A percentile compares a stretch with the other conserved stretches of the same genome.
Conservation (phyloP, 2,888 invertebrate genomes). For the Acleris cristana region DNA sequence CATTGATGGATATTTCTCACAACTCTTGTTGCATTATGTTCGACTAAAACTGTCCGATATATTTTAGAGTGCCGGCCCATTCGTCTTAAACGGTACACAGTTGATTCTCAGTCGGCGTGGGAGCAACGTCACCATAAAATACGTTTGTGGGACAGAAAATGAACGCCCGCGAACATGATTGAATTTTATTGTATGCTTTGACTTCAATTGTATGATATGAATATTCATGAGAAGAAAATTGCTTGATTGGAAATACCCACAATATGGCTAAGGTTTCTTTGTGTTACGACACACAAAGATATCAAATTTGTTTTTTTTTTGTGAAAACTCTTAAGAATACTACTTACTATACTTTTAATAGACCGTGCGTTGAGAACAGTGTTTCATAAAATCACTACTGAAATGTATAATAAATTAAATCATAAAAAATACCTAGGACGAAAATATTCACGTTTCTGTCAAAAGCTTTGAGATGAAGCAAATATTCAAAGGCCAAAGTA, state of each 20-base stretch:
- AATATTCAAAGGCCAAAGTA: slow-evolving; percentile 32
- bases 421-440: not conserved
- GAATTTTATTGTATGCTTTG: slow-evolving; percentile 75
- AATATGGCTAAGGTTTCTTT: slow-evolving; percentile 6
- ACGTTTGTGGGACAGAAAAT: slow-evolving; percentile 65
- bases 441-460: slow-evolving; percentile 22
- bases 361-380: too few species aligned
- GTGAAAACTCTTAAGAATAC: too few species aligned
- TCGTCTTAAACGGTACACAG: slow-evolving; percentile 41
- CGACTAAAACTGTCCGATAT: slow-evolving; percentile 38
- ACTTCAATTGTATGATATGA: slow-evolving; percentile 54
- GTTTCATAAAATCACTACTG: not conserved
- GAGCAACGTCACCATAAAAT: slow-evolving; percentile 78
- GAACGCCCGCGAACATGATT: slow-evolving; percentile 71
- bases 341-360: too few species aligned
- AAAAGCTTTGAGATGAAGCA: slow-evolving; percentile 29
- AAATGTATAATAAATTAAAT: not conserved
- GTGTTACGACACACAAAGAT: too few species aligned
- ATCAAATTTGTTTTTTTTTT: too few species aligned
- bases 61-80: slow-evolving; percentile 40
- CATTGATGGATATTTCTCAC: slow-evolving; percentile 38
- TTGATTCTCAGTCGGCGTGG: slow-evolving; percentile 67
- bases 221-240: slow-evolving; percentile 26
- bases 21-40: slow-evolving; percentile 36
- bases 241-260: slow-evolving; percentile 14